phyloP scores from a whole-genome alignment of 2,797 vertebrate species.

The Petrocephalus sullivani region DNA sequence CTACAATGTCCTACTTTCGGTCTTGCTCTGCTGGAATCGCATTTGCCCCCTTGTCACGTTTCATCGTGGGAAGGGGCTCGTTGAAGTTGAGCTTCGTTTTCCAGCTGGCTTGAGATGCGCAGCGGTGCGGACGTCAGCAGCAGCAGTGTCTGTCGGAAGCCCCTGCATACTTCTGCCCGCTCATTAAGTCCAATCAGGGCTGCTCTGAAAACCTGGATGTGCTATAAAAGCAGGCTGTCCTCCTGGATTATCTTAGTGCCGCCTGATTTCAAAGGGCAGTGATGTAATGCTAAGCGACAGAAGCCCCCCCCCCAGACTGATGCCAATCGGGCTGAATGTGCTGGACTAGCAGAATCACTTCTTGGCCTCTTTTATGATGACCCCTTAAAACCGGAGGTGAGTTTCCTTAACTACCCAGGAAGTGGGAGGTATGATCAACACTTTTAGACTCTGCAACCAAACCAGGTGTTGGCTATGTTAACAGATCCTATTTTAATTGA shows the following conservation, averaged over 20 bases:
- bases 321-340: not conserved
- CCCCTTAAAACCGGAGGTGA: not conserved
- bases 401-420: not conserved
- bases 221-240: constrained; percentile 58
- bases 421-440: not conserved
- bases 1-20: not conserved
- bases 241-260: constrained; percentile 43
- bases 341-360: not conserved
- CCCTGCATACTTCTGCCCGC: constrained; percentile 22
- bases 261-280: constrained; percentile 44
- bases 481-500: not conserved
- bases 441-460: not conserved
- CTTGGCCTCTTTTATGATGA: not conserved
- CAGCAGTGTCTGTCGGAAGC: not conserved
- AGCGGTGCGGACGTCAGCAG: not conserved
- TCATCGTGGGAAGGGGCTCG: not conserved
- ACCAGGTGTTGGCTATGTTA: not conserved
- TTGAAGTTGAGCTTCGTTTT: not conserved
- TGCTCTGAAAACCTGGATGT: constrained; percentile 36
- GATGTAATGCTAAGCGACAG: constrained; percentile 45
- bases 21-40: not conserved
- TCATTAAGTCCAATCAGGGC: constrained; percentile 62
- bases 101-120: not conserved
- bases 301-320: constrained; percentile 33
- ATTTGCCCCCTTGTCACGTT: not conserved